Conservation (phyloP, 2,113 vertebrate species). For the Mus spicilegus region DNA sequence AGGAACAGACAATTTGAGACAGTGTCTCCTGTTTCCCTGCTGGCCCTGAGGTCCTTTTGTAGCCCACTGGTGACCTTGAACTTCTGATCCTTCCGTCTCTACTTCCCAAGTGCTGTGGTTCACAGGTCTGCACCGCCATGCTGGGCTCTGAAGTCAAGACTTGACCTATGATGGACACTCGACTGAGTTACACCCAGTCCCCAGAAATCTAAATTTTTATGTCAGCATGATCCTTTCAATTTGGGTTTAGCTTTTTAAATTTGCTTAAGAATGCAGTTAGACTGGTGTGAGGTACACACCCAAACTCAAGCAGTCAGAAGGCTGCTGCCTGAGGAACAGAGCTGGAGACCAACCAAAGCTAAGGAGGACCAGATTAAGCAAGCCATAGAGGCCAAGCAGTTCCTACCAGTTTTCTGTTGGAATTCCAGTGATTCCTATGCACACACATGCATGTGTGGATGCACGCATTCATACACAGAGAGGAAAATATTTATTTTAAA, state of each 20-base stretch:
- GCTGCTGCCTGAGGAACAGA: too few relatives aligned
- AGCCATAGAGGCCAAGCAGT: background rate
- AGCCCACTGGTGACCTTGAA: background rate
- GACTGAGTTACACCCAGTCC: too few relatives aligned
- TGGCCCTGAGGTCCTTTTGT: background rate
- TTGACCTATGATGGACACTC: background rate
- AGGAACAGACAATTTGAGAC: background rate
- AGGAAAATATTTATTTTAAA: background rate
- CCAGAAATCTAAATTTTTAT: background rate
- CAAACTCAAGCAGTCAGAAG: too few relatives aligned
- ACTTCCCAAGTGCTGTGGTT: background rate
- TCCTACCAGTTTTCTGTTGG: background rate
- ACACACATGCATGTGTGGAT: too few relatives aligned
- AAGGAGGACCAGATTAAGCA: too few relatives aligned
- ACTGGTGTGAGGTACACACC: too few relatives aligned
- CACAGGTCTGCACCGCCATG: background rate
- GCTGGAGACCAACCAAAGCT: too few relatives aligned
- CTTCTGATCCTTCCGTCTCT: background rate
- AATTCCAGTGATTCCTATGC: background rate
- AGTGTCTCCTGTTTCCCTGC: background rate
- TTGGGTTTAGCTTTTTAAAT: too few relatives aligned
- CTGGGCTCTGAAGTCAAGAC: background rate
- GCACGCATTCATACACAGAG: too few relatives aligned
- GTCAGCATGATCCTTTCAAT: too few relatives aligned
- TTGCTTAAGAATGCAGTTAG: too few relatives aligned